phyloP scores from a whole-genome alignment of 2,888 invertebrate species.

The Athalia cordata region DNA sequence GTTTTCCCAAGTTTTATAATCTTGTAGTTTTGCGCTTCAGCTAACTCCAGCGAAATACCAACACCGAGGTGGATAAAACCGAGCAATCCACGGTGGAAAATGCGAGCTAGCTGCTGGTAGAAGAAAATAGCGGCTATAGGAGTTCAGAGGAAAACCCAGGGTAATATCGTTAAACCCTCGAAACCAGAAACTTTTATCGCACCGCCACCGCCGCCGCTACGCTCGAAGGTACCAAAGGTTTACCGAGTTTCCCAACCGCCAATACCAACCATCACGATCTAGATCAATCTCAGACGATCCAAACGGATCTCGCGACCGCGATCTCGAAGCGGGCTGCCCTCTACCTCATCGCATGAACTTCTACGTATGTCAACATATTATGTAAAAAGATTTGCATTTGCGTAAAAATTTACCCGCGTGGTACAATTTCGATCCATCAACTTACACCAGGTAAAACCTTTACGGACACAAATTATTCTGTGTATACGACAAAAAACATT shows the following conservation, averaged over 20 bases:
- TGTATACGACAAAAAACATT: no score
- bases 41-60: constrained; percentile 32
- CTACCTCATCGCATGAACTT: no score
- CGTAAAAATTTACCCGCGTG: no score
- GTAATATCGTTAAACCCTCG: constrained; percentile 43
- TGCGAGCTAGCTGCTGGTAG: background rate
- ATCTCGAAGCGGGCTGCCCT: no score
- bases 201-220: background rate
- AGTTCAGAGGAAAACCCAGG: constrained; percentile 26
- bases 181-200: constrained; percentile 38
- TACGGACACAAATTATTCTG: no score
- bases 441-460: no score
- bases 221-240: constrained; percentile 25
- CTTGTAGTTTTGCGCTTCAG: constrained; percentile 29
- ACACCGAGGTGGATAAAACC: constrained; percentile 25
- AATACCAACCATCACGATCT: background rate
- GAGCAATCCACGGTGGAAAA: constrained; percentile 27
- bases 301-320: background rate
- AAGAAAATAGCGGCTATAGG: background rate
- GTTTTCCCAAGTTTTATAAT: constrained; percentile 41
- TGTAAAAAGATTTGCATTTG: no score
- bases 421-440: no score
- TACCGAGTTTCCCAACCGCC: constrained; percentile 3
- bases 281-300: background rate
- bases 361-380: no score